Conservation (phyloP, 2,888 invertebrate genomes). For the Helleia helle region DNA sequence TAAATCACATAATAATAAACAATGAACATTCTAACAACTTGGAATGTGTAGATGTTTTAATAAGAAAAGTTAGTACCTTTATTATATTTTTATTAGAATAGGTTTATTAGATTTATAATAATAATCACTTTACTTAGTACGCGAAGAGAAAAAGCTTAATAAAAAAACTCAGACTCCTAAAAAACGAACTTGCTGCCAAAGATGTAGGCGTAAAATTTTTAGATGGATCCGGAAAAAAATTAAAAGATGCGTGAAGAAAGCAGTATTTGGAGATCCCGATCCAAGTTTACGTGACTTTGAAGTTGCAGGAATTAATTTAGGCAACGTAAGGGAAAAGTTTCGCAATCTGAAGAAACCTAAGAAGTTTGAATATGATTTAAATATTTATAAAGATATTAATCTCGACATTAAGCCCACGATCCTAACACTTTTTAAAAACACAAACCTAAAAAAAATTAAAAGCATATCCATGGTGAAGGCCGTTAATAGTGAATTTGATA, state of each 20-base stretch:
- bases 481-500: slow-evolving; percentile 16
- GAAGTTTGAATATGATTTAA: slow-evolving; percentile 9
- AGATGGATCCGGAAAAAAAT: slow-evolving; percentile 26
- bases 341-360: too few relatives aligned
- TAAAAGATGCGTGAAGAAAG: slow-evolving; percentile 26
- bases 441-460: slow-evolving; percentile 15
- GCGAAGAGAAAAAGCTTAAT: too few relatives aligned
- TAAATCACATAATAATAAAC: too few relatives aligned
- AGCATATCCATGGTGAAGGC: slow-evolving; percentile 17
- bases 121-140: too few relatives aligned
- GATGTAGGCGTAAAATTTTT: slow-evolving; percentile 22
- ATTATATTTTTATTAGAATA: too few relatives aligned
- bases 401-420: slow-evolving; percentile 14
- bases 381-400: slow-evolving; percentile 8
- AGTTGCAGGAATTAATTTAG: slow-evolving; percentile 26
- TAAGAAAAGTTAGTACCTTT: too few relatives aligned
- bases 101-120: too few relatives aligned
- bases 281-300: slow-evolving; percentile 27
- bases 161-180: too few relatives aligned
- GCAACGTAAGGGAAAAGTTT: slow-evolving; percentile 25
- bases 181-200: background rate
- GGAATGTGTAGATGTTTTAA: too few relatives aligned
- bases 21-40: too few relatives aligned
- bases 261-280: slow-evolving; percentile 25
- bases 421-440: slow-evolving; percentile 26